phyloP scores from a whole-genome alignment of 2,113 vertebrate genomes.

The Astatoreochromis straeleni region DNA sequence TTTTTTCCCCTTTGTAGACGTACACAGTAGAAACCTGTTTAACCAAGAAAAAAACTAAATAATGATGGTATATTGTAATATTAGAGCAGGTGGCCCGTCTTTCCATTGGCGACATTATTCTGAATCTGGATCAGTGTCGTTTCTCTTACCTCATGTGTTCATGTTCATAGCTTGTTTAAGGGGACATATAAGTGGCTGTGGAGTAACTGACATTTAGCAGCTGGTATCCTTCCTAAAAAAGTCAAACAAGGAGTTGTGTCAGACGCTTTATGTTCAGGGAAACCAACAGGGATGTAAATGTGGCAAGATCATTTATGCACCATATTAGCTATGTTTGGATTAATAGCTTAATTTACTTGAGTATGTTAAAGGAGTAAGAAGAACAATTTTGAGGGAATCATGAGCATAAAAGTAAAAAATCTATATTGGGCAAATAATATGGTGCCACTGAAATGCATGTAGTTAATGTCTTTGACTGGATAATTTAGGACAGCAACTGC shows the following conservation, averaged over 20 bases:
- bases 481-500: not conserved
- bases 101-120: not conserved
- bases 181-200: not conserved
- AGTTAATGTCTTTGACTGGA: not conserved
- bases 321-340: not conserved
- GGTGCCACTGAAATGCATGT: accelerated
- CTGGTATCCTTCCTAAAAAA: not conserved
- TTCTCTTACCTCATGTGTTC: not conserved
- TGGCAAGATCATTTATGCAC: not conserved
- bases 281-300: not conserved
- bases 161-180: conserved; percentile 1
- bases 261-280: not conserved
- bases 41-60: not conserved
- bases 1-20: accelerated
- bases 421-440: not conserved
- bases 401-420: not conserved
- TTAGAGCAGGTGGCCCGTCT: not conserved
- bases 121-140: not conserved
- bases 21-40: not conserved
- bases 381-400: not conserved
- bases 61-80: not conserved
- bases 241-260: not conserved
- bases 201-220: conserved; percentile 17
- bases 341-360: not conserved
- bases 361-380: not conserved